phyloP scores from a whole-genome alignment of 2,888 invertebrate species.

The Pyralis farinalis region DNA sequence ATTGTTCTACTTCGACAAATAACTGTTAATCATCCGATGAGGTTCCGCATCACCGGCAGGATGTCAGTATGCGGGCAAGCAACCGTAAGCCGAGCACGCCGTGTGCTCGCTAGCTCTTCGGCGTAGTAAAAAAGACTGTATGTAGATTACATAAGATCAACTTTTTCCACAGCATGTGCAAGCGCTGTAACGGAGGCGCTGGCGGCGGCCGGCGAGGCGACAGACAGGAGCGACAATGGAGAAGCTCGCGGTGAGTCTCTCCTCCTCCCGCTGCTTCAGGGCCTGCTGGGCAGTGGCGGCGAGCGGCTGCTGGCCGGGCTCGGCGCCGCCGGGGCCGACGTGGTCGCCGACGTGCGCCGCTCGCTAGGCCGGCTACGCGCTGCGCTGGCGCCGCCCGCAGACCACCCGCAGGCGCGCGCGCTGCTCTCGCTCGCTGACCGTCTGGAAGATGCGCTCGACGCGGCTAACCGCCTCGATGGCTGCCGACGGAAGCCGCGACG shows the following conservation, averaged over 20 bases:
- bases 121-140: too few relatives aligned
- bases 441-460: constrained; percentile 81
- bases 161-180: constrained; percentile 54
- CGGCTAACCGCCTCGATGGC: constrained; percentile 60
- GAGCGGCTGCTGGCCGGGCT: constrained; percentile 63
- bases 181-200: constrained; percentile 69
- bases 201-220: constrained; percentile 54
- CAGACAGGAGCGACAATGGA: constrained; percentile 30
- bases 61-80: too few relatives aligned
- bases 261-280: constrained; percentile 85
- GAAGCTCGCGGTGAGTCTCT: constrained; percentile 87
- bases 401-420: constrained; percentile 78
- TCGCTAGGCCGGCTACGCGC: constrained; percentile 88
- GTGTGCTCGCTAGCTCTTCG: too few relatives aligned
- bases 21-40: too few relatives aligned
- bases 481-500: constrained; percentile 71
- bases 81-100: too few relatives aligned
- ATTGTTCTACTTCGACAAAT: too few relatives aligned
- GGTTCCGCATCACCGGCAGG: too few relatives aligned
- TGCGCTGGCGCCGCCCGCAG: constrained; percentile 82
- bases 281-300: constrained; percentile 80
- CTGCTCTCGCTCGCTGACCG: constrained; percentile 86
- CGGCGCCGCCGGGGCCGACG: constrained; percentile 79
- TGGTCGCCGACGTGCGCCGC: constrained; percentile 88
- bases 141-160: too few relatives aligned